Evolutionary conservation across 2,113 vertebrate species (phyloP).

Genomic region (Odocoileus hemionus): DNA sequence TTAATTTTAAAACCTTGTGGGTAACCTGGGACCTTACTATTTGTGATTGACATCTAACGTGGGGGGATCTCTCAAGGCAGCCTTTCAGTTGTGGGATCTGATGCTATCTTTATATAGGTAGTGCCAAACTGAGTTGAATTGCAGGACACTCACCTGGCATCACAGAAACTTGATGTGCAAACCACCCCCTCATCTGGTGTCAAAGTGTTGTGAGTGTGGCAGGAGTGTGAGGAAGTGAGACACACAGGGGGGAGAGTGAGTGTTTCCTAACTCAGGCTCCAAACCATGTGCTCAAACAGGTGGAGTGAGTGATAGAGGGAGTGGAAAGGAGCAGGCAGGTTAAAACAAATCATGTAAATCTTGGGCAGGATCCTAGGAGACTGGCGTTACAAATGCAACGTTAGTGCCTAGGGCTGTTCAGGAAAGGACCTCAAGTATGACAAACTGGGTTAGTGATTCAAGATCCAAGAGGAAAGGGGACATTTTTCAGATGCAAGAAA

Average conservation of each 20-base stretch:
- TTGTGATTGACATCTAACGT: background rate
- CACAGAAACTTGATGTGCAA: background rate
- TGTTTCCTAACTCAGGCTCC: background rate
- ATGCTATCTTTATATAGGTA: background rate
- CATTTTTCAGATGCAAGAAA: background rate
- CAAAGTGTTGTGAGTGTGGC: background rate
- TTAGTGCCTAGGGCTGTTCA: background rate
- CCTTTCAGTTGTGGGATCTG: background rate
- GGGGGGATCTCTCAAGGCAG: background rate
- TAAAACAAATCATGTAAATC: background rate
- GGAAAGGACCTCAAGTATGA: background rate
- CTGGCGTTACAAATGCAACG: background rate
- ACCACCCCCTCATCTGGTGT: background rate
- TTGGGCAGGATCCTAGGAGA: background rate
- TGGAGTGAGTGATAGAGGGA: background rate
- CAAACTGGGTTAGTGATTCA: background rate
- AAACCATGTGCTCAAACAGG: background rate
- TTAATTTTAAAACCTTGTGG: background rate
- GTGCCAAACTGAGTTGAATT: background rate
- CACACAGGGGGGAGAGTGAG: background rate
- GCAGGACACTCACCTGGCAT: background rate
- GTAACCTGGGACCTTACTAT: background rate
- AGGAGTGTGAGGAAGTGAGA: background rate
- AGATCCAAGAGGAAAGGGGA: background rate
- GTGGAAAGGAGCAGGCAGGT: background rate